Evolutionary conservation across 2,797 vertebrate genomes (phyloP).

Genomic region (Phaenicophaeus curvirostris): DNA sequence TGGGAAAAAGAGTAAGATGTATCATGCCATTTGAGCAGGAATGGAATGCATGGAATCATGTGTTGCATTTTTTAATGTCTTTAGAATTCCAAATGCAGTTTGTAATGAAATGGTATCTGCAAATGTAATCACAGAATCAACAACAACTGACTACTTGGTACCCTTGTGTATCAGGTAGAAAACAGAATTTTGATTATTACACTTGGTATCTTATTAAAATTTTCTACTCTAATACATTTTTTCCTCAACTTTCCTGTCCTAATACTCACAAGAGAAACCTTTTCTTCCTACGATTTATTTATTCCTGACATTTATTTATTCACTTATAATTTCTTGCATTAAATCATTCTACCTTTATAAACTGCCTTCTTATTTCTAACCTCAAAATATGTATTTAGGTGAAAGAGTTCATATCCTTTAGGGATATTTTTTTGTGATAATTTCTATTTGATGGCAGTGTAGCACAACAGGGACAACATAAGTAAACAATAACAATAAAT

Average conservation of each 20-base stretch:
- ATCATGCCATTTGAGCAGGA: neutral
- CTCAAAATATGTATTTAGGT: neutral
- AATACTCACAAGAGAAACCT: neutral
- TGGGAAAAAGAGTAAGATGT: neutral
- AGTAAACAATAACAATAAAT: neutral
- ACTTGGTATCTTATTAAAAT: neutral
- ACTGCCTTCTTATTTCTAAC: neutral
- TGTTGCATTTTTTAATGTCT: neutral
- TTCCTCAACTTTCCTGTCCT: neutral
- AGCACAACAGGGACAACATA: neutral
- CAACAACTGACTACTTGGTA: neutral
- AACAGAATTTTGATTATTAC: neutral
- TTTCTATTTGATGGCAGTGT: neutral
- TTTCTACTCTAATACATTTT: neutral
- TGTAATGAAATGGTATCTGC: neutral
- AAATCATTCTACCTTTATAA: neutral
- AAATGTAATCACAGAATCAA: constrained; percentile 18
- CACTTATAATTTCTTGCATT: neutral
- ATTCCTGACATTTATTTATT: neutral
- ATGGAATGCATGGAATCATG: neutral
- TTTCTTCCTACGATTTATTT: neutral
- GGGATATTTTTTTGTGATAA: neutral
- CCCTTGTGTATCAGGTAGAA: neutral
- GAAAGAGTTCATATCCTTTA: neutral
- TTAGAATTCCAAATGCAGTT: constrained; percentile 18